These are phyloP conservation scores for Cheiracanthium punctorium DNA, from an alignment of 2,888 invertebrate genomes.

Conservation along the genomic window DNA sequence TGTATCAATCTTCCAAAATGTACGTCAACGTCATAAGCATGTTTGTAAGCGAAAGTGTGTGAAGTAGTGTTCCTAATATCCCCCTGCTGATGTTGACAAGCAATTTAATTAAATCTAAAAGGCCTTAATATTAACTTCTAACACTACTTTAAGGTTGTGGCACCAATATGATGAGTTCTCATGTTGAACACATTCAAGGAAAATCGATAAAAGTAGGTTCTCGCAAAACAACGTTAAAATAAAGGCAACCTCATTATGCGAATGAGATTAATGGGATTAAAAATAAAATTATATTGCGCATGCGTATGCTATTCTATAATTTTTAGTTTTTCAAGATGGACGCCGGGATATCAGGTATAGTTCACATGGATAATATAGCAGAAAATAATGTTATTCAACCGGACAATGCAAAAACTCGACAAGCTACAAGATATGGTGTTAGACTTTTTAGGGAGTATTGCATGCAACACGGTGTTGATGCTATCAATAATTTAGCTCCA, in stretches of 20 bases:
- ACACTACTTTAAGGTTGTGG: neutral
- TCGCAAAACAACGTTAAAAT: slow-evolving; percentile 62
- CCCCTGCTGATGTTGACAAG: neutral
- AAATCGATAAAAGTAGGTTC: slow-evolving; percentile 69
- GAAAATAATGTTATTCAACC: slow-evolving; percentile 40
- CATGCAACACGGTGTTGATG: slow-evolving; percentile 65
- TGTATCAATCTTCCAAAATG: slow-evolving; percentile 17
- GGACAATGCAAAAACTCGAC: slow-evolving; percentile 71
- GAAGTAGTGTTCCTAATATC: neutral
- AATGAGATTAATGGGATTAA: slow-evolving; percentile 70
- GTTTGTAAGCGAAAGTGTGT: slow-evolving; percentile 13
- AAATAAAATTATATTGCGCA: slow-evolving; percentile 70
- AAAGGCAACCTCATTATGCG: slow-evolving; percentile 70
- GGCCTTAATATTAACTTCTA: neutral
- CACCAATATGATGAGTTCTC: slow-evolving; percentile 10
- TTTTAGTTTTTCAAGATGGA: slow-evolving; percentile 70
- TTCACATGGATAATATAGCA: slow-evolving; percentile 54
- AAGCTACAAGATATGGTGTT: slow-evolving; percentile 70
- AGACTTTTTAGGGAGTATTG: slow-evolving; percentile 70
- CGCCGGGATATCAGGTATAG: slow-evolving; percentile 65
- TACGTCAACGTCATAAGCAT: slow-evolving; percentile 3
- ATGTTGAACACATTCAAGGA: slow-evolving; percentile 33
- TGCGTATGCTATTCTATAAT: slow-evolving; percentile 69
- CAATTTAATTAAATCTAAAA: neutral
- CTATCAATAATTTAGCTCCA: slow-evolving; percentile 66